A percentile compares a stretch with the other conserved stretches of the same genome.
Conservation (phyloP, 1,140 invertebrate species). For the Drosophila parvula region DNA sequence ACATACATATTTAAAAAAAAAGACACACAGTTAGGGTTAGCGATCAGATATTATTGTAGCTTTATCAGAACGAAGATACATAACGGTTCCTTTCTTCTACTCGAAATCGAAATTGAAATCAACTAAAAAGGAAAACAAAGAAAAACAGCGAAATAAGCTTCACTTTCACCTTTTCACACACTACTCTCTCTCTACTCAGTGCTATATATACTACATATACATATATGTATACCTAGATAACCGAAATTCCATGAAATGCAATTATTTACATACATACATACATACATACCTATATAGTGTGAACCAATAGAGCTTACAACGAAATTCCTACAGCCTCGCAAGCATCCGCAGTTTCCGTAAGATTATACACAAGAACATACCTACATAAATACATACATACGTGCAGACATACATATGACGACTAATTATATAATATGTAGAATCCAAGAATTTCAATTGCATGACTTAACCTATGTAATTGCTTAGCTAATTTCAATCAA, state of each 20-base stretch:
- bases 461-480: conserved; percentile 37
- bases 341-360: conserved; percentile 26
- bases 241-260: conserved; percentile 28
- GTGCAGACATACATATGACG: conserved; percentile 23
- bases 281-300: conserved; percentile 21
- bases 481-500: conserved; percentile 52
- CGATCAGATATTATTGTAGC: conserved; percentile 69
- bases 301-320: conserved; percentile 73
- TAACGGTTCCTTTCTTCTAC: conserved; percentile 69
- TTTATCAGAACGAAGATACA: conserved; percentile 52
- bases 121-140: neutral
- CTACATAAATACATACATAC: neutral
- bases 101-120: conserved; percentile 18
- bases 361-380: conserved; percentile 7
- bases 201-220: conserved; percentile 27
- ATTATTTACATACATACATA: conserved; percentile 43
- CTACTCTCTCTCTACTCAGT: conserved; percentile 18
- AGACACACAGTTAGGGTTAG: conserved; percentile 35
- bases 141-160: neutral
- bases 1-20: conserved; percentile 35
- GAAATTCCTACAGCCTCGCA: conserved; percentile 65
- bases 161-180: conserved; percentile 22
- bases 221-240: conserved; percentile 28
- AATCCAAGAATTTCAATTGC: conserved; percentile 40
- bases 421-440: conserved; percentile 19